phyloP scores from a whole-genome alignment of 2,113 vertebrate species.

The Caloenas nicobarica region DNA sequence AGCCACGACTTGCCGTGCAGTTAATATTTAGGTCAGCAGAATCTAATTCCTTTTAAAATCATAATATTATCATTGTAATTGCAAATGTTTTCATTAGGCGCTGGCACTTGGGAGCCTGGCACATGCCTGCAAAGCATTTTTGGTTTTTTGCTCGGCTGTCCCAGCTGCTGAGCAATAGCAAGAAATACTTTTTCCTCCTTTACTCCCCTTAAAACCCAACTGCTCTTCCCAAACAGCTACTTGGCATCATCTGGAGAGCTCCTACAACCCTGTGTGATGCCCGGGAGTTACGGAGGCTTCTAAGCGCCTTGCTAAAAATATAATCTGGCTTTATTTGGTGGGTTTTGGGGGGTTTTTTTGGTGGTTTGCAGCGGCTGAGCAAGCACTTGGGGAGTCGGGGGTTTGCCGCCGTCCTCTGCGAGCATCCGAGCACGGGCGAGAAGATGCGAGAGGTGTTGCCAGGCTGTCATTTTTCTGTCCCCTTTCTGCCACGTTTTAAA shows the following conservation, averaged over 20 bases:
- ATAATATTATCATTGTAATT: constrained; percentile 43
- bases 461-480: background rate
- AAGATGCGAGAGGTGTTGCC: background rate
- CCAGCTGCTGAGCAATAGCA: background rate
- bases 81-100: constrained; percentile 38
- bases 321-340: no score
- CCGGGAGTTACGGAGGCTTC: no score
- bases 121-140: background rate
- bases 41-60: constrained; percentile 42
- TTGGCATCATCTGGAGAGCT: background rate
- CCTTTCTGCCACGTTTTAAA: background rate
- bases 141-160: background rate
- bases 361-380: background rate
- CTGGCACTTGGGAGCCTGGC: background rate
- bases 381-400: background rate
- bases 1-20: background rate
- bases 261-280: fast-evolving
- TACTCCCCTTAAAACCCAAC: background rate
- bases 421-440: fast-evolving
- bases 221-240: background rate
- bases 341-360: no score
- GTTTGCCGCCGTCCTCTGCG: background rate
- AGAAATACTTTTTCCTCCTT: background rate
- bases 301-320: background rate
- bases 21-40: constrained; percentile 52